phyloP scores from a whole-genome alignment of 2,797 vertebrate genomes.

The Acipenser ruthenus region DNA sequence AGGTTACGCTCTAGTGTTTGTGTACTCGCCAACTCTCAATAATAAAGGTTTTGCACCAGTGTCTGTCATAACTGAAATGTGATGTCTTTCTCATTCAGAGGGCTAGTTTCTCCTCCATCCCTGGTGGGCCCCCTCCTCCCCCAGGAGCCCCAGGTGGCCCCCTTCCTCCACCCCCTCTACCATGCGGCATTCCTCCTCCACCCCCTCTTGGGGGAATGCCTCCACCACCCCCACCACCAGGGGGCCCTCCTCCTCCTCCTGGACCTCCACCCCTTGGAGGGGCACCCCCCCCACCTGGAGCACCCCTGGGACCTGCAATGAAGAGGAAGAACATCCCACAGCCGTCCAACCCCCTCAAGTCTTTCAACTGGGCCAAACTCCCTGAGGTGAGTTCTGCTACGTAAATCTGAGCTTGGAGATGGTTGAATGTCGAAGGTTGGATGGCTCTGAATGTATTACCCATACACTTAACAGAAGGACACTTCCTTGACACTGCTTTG shows the following conservation, averaged over 20 bases:
- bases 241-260: slow-evolving; percentile 63
- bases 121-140: slow-evolving; percentile 58
- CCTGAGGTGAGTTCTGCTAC: slow-evolving; percentile 69
- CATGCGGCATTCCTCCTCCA: slow-evolving; percentile 41
- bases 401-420: neutral
- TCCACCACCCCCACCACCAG: slow-evolving; percentile 46
- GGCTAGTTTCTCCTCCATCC: slow-evolving; percentile 43
- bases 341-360: slow-evolving; percentile 86
- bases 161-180: slow-evolving; percentile 52
- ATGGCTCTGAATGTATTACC: neutral
- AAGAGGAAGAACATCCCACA: slow-evolving; percentile 94
- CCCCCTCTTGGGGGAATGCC: slow-evolving; percentile 18
- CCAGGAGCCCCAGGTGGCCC: slow-evolving; percentile 64
- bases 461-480: neutral
- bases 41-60: too few relatives aligned
- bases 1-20: too few relatives aligned
- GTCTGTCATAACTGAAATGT: too few relatives aligned
- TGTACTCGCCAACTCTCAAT: too few relatives aligned
- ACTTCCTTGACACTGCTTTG: neutral
- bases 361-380: slow-evolving; percentile 96
- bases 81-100: slow-evolving; percentile 37
- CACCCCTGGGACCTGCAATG: slow-evolving; percentile 65
- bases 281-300: slow-evolving; percentile 75
- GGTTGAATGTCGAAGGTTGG: neutral
- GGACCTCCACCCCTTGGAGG: slow-evolving; percentile 69